These are phyloP conservation scores for Periphyllus acericola DNA, from an alignment of 2,888 invertebrate genomes.

Conservation along the genomic window DNA sequence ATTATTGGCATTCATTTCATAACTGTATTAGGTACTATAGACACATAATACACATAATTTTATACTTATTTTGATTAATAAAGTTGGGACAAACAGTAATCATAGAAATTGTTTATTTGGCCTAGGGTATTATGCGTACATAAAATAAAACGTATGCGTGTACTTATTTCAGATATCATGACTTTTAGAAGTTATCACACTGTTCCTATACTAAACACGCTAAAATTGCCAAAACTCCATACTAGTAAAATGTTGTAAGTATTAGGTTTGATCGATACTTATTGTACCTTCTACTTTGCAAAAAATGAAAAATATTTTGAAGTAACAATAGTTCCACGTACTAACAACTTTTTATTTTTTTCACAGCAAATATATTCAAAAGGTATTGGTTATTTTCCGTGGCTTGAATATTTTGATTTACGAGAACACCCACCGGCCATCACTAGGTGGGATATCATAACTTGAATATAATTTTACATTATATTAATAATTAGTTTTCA, in stretches of 20 bases:
- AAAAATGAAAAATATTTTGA: not conserved
- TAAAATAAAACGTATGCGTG: slow-evolving; percentile 28
- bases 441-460: not conserved
- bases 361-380: not conserved
- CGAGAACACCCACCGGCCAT: not conserved
- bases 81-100: not conserved
- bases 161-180: slow-evolving; percentile 32
- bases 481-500: no score
- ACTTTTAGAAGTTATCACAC: slow-evolving; percentile 29
- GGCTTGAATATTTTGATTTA: not conserved
- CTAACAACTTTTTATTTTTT: not conserved
- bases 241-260: not conserved
- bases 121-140: not conserved
- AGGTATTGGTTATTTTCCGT: not conserved
- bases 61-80: not conserved
- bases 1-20: no score
- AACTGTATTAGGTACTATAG: no score
- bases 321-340: no score
- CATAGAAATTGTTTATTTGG: not conserved
- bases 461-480: no score
- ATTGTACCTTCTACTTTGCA: not conserved
- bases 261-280: slow-evolving; percentile 52
- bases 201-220: slow-evolving; percentile 12
- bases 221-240: not conserved
- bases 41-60: not conserved